Evolutionary conservation across 2,113 vertebrate genomes (phyloP).

Genomic region (Podiceps cristatus): DNA sequence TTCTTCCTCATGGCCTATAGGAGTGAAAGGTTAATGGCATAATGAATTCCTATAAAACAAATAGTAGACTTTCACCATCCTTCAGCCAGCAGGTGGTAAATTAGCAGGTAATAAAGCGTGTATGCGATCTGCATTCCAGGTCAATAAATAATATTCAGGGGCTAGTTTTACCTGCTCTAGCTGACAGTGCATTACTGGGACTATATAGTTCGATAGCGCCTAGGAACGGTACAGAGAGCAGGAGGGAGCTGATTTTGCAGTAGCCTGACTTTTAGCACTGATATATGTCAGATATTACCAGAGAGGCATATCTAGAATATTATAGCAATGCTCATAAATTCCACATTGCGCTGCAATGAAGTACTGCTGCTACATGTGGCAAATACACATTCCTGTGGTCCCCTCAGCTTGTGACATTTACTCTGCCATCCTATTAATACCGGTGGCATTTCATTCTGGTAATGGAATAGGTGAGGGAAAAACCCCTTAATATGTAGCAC

Average conservation of each 20-base stretch:
- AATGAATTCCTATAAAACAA: conserved; percentile 78
- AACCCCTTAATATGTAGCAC: conserved; percentile 4
- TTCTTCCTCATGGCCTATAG: conserved; percentile 25
- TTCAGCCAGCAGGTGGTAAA: conserved; percentile 71
- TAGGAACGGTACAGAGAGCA: not conserved
- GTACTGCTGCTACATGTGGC: conserved; percentile 15
- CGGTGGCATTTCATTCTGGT: conserved; percentile 39
- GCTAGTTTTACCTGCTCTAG: conserved; percentile 13
- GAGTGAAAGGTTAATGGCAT: conserved; percentile 75
- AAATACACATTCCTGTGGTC: conserved; percentile 22
- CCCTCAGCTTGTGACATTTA: conserved; percentile 37
- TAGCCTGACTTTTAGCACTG: conserved; percentile 12
- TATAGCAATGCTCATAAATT: conserved; percentile 48
- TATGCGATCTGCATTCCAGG: conserved; percentile 55
- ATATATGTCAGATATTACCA: conserved; percentile 45
- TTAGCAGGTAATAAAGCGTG: conserved; percentile 71
- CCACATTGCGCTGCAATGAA: not conserved
- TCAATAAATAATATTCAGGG: conserved; percentile 56
- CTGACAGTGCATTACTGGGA: conserved; percentile 33
- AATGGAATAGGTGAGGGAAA: not conserved
- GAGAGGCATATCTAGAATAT: conserved; percentile 18
- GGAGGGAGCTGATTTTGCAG: not conserved
- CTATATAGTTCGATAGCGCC: not conserved
- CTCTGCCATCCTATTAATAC: conserved; percentile 14
- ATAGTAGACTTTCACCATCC: conserved; percentile 54